Evolutionary conservation across 1,140 invertebrate species (phyloP), one percentile per base, ranked within the genome.

Genomic region (Myzus persicae): DNA sequence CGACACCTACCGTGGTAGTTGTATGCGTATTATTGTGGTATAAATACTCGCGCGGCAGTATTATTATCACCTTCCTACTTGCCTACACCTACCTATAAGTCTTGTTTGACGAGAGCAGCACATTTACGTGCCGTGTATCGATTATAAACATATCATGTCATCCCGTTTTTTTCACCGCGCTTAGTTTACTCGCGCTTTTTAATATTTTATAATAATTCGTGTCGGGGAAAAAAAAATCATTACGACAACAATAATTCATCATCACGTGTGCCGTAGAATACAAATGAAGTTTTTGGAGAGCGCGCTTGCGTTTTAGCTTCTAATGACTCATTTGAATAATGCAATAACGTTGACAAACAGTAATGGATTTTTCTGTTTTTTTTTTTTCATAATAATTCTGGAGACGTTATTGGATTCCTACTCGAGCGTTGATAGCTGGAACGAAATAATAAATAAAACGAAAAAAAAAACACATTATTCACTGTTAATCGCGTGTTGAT

Each of bases 241-340:
- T 48, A 88, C 20, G 31, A 76, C n/a, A 76, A 76, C 36, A 76
- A 48, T 88, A 76, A 48, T 88, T 88, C 84, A 48, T 88, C 44
- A 18, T 44, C 6, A 85, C 38, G 24, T 85, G 84, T 51, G 9
- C 40, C 84, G 31, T n/a, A 18, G 42, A 44, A 31, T 85, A 48
- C 1, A 88, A 88, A 88, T 48, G 18, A 85, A 31, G 9, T 88
- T 46, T n/a, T 48, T 46, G 42, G 42, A 11, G 82, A 9, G 40
- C 31, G 42, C 84, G 24, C 42, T 36, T n/a, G 31, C 31, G 20
- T 48, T 8, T 36, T 48, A 31, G 85, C 20, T 88, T 88, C n/a
- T 88, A 46, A 88, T 88, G 85, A 48, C 44, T 48, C 85, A 88
- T 88, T 88, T 88, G 85, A 46, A 88, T 88, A 88, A 88, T 36